phyloP scores from a whole-genome alignment of 2,797 vertebrate genomes.

The Halcyon smyrnensis region DNA sequence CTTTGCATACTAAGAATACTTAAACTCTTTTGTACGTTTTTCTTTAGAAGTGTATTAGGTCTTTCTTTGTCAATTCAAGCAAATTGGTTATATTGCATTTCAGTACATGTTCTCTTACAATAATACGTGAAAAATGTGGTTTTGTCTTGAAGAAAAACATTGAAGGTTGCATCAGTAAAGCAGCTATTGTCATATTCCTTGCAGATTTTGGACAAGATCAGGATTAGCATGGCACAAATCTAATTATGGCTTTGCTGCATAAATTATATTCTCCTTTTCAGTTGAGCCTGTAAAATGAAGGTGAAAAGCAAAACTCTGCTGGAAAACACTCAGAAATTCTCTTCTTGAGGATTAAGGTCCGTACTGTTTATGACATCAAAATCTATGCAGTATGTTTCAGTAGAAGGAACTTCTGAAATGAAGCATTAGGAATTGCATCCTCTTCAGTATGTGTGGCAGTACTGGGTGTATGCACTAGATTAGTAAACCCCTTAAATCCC shows the following conservation, averaged over 20 bases:
- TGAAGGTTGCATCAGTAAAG: background rate
- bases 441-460: background rate
- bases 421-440: background rate
- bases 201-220: background rate
- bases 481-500: conserved; percentile 8
- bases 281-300: background rate
- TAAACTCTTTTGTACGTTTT: background rate
- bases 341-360: background rate
- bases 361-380: background rate
- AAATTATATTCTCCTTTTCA: background rate
- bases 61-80: background rate
- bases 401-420: background rate
- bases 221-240: background rate
- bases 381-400: background rate
- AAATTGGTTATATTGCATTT: background rate
- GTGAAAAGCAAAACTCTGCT: background rate
- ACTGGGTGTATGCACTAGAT: background rate
- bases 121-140: background rate
- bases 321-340: background rate
- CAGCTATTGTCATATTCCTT: background rate
- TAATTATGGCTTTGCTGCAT: background rate
- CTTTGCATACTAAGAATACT: background rate
- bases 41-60: background rate
- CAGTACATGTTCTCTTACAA: background rate
- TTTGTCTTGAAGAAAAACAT: background rate